Evolutionary conservation across 2,113 vertebrate species (phyloP).

Genomic region (Calcarius ornatus): DNA sequence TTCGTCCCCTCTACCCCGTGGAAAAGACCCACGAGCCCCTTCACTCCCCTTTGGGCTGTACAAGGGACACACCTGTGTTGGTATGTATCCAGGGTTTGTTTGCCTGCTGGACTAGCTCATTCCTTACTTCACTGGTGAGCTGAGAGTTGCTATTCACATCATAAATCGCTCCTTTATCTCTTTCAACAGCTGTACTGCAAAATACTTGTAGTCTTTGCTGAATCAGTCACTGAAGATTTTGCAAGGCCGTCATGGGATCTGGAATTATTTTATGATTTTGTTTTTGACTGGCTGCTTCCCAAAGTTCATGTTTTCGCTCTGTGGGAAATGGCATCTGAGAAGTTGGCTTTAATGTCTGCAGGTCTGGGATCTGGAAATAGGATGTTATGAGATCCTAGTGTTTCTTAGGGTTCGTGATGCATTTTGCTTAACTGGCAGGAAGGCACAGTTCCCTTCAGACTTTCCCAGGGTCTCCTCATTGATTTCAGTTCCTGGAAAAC

Average conservation of each 20-base stretch:
- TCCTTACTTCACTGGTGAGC: not conserved
- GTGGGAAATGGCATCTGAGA: fast-evolving
- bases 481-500: not conserved
- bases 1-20: not conserved
- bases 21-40: not conserved
- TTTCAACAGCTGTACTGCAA: conserved; percentile 19
- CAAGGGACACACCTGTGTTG: conserved; percentile 46
- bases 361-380: not conserved
- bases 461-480: not conserved
- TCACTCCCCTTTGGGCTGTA: not conserved
- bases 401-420: not conserved
- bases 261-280: conserved; percentile 36
- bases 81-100: conserved; percentile 55
- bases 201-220: not conserved
- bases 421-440: not conserved
- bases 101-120: not conserved
- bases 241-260: not conserved
- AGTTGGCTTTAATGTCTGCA: not conserved
- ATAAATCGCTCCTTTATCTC: conserved; percentile 15
- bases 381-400: not conserved
- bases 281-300: conserved; percentile 22
- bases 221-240: conserved; percentile 7
- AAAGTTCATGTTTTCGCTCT: not conserved
- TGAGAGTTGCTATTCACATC: not conserved
- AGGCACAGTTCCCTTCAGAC: not conserved